Evolutionary conservation across 2,113 vertebrate species (phyloP).

Genomic region (Psittacara wagleri): DNA sequence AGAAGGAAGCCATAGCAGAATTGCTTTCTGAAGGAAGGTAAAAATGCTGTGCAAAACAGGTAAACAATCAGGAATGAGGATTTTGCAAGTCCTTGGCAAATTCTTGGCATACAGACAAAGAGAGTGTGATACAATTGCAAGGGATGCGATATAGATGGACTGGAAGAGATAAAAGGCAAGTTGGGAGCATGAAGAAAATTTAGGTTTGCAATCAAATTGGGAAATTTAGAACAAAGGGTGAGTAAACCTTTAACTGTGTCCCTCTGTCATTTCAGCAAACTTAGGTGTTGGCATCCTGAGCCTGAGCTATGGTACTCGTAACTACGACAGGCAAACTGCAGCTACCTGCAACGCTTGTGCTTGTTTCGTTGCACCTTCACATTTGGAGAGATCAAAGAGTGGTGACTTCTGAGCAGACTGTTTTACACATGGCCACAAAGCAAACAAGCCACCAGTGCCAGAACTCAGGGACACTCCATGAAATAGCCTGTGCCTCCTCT

Average conservation of each 20-base stretch:
- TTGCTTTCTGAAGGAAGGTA: not conserved
- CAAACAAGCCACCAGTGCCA: not conserved
- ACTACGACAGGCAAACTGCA: not conserved
- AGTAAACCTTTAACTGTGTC: not conserved
- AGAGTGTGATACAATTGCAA: not conserved
- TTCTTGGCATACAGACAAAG: not conserved
- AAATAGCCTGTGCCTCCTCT: not conserved
- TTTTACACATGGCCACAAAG: not conserved
- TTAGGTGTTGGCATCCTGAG: not conserved
- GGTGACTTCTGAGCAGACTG: not conserved
- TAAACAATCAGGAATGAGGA: not conserved
- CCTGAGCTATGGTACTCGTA: not conserved
- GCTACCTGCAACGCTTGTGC: not conserved
- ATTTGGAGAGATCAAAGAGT: not conserved
- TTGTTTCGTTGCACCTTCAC: not conserved
- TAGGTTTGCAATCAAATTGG: not conserved
- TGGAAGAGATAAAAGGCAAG: not conserved
- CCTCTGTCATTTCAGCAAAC: not conserved
- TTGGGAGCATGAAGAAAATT: not conserved
- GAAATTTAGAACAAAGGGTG: not conserved
- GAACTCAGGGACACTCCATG: fast-evolving
- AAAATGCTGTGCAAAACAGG: not conserved
- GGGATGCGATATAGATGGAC: not conserved
- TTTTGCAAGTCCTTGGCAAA: not conserved
- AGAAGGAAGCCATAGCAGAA: not conserved